phyloP scores from a whole-genome alignment of 1,140 invertebrate genomes.

The Atta colombica region DNA sequence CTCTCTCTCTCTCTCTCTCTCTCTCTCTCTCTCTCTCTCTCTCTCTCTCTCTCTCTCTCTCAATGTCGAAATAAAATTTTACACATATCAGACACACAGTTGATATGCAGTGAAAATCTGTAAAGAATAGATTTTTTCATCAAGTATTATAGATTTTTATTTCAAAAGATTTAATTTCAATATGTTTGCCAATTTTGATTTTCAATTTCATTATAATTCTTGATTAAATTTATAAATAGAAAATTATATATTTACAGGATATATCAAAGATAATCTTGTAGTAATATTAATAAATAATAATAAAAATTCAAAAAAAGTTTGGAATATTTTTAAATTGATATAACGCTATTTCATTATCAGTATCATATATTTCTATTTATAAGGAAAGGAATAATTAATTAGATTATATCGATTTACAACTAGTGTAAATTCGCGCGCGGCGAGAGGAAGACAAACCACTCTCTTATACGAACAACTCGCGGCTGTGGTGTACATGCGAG shows the following conservation, averaged over 20 bases:
- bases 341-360: not conserved
- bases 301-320: not conserved
- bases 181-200: not conserved
- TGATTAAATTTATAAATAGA: not conserved
- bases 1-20: not conserved
- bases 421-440: not conserved
- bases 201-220: not conserved
- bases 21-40: too few relatives aligned
- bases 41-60: not conserved
- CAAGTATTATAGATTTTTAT: not conserved
- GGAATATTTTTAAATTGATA: not conserved
- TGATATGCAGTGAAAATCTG: not conserved
- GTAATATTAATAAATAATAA: not conserved
- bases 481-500: slow-evolving; percentile 47
- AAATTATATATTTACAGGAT: not conserved
- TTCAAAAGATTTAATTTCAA: not conserved
- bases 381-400: slow-evolving; percentile 27
- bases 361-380: not conserved
- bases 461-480: slow-evolving; percentile 57
- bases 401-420: not conserved
- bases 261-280: not conserved
- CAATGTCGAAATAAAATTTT: slow-evolving; percentile 21
- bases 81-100: not conserved
- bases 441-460: slow-evolving; percentile 52
- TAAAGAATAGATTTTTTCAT: not conserved